These are phyloP conservation scores for Leucoma salicis DNA, from an alignment of 2,888 invertebrate species.

Conservation along the genomic window DNA sequence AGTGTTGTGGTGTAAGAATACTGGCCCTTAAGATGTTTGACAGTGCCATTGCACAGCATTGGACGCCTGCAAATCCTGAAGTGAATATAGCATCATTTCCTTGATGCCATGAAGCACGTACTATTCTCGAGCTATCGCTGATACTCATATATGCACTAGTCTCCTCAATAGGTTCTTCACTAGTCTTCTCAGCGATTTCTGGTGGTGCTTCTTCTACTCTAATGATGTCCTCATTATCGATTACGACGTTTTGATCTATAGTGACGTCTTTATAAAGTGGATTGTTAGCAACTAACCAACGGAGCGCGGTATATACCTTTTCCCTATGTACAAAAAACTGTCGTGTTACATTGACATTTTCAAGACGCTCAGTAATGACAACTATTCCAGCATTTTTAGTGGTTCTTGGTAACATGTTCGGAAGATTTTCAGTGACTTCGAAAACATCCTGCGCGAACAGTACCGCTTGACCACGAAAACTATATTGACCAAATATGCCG, in stretches of 20 bases:
- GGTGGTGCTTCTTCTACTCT: too few relatives aligned
- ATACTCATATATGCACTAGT: too few relatives aligned
- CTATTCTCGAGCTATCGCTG: too few relatives aligned
- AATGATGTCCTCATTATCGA: too few relatives aligned
- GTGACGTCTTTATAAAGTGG: conserved; percentile 3
- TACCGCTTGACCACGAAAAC: conserved; percentile 23
- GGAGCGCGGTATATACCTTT: conserved; percentile 8
- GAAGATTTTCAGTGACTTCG: conserved; percentile 10
- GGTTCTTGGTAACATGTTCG: conserved; percentile 10
- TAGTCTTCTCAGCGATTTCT: too few relatives aligned
- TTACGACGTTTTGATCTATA: conserved; percentile 1
- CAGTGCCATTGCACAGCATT: conserved; percentile 34
- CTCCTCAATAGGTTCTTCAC: too few relatives aligned
- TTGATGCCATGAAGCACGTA: conserved; percentile 38
- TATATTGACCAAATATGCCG: conserved; percentile 24
- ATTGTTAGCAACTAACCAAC: conserved; percentile 8
- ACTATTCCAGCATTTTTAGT: conserved; percentile 5
- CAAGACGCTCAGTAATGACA: conserved; percentile 8
- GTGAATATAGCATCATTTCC: conserved; percentile 25
- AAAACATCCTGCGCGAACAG: conserved; percentile 8
- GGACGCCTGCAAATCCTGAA: conserved; percentile 25
- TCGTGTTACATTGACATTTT: conserved; percentile 8
- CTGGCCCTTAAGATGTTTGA: conserved; percentile 23
- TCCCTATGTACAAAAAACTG: conserved; percentile 6
- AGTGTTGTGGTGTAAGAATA: conserved; percentile 2